phyloP scores from a whole-genome alignment of 2,797 vertebrate genomes.

The Dendrocincla tyrannina region DNA sequence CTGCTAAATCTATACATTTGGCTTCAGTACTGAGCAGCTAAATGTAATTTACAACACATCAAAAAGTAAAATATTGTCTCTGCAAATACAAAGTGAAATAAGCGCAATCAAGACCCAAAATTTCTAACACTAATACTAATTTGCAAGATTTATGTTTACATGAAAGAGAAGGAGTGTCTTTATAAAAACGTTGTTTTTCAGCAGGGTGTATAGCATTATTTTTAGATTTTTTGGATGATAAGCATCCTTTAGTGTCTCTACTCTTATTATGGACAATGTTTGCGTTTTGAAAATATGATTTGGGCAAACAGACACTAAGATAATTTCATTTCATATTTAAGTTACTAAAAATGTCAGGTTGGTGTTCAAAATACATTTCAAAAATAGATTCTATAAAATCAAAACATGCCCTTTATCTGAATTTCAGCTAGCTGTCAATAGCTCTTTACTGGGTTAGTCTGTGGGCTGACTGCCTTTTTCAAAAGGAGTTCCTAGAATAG shows the following conservation, averaged over 20 bases:
- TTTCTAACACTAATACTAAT: background rate
- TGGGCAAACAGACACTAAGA: constrained; percentile 12
- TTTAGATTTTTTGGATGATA: background rate
- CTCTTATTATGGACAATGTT: background rate
- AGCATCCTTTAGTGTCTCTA: constrained; percentile 2
- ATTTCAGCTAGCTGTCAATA: background rate
- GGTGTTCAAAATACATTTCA: constrained; percentile 21
- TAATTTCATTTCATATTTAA: constrained; percentile 59
- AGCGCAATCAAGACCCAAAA: background rate
- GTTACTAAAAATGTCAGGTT: constrained; percentile 46
- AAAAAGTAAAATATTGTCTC: background rate
- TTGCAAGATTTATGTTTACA: background rate
- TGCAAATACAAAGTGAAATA: background rate
- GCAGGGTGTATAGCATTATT: background rate
- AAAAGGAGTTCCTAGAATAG: background rate
- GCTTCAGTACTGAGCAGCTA: background rate
- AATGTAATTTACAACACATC: background rate
- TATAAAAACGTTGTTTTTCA: background rate
- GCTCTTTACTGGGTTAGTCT: background rate
- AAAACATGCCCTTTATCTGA: constrained; percentile 4
- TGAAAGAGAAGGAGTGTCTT: background rate
- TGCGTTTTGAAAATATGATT: constrained; percentile 50
- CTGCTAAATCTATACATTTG: background rate
- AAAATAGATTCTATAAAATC: constrained; percentile 24
- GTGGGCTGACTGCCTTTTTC: background rate